These are phyloP conservation scores for Stegastes partitus DNA, from an alignment of 2,113 vertebrate genomes.

Conservation along the genomic window DNA sequence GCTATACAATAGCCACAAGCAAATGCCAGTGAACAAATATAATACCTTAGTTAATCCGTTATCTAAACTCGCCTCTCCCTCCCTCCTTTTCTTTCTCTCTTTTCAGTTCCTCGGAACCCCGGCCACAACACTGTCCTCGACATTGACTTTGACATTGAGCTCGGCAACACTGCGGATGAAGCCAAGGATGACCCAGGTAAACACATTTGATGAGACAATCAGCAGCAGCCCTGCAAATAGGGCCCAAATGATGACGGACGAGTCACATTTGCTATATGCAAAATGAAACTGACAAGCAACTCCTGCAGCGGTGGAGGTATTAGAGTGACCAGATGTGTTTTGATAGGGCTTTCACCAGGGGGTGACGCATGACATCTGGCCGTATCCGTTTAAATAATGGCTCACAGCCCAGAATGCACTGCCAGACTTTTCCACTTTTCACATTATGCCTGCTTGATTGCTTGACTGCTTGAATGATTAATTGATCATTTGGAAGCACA, in stretches of 20 bases:
- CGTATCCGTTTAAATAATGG: constrained; percentile 53
- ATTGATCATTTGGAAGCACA: constrained; percentile 56
- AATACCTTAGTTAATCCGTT: constrained; percentile 67
- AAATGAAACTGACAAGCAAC: constrained; percentile 53
- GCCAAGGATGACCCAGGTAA: constrained; percentile 94
- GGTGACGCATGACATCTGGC: constrained; percentile 65
- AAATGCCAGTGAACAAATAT: constrained; percentile 44
- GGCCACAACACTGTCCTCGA: constrained; percentile 90
- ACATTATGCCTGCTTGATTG: constrained; percentile 46
- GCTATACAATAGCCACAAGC: constrained; percentile 33
- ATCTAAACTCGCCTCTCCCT: constrained; percentile 49
- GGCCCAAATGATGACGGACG: constrained; percentile 52
- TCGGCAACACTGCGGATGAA: constrained; percentile 93
- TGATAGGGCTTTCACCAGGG: constrained; percentile 58
- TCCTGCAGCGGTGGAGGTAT: constrained; percentile 28
- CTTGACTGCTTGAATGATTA: constrained; percentile 56
- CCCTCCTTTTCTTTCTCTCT: constrained; percentile 41
- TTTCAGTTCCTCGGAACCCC: constrained; percentile 92
- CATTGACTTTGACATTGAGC: constrained; percentile 92
- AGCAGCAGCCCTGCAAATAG: not conserved
- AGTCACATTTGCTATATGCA: constrained; percentile 23
- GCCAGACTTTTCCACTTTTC: constrained; percentile 59
- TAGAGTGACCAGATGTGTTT: constrained; percentile 68
- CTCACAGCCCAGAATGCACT: constrained; percentile 25
- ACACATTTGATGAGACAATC: constrained; percentile 38